Conservation (phyloP, 2,113 vertebrate species). For the Nasalis larvatus region DNA sequence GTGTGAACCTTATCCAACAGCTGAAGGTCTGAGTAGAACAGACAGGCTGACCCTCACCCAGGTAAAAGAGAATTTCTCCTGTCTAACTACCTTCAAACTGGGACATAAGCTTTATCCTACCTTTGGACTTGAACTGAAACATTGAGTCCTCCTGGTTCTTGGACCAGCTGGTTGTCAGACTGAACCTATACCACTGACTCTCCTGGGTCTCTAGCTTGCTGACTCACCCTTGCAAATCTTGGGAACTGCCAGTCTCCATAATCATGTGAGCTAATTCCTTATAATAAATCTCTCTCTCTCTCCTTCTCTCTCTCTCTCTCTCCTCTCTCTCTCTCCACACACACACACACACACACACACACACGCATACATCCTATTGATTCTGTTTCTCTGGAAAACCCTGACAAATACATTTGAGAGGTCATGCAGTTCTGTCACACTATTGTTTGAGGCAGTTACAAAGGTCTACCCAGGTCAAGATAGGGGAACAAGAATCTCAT, state of each 20-base stretch:
- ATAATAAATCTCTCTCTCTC: background rate
- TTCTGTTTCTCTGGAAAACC: background rate
- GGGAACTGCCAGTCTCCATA: background rate
- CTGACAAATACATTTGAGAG: background rate
- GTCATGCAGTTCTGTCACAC: background rate
- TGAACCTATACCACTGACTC: background rate
- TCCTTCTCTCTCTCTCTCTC: fast-evolving
- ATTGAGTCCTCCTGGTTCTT: background rate
- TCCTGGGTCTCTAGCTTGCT: background rate
- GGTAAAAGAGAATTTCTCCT: background rate
- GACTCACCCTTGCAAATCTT: background rate
- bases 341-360: background rate
- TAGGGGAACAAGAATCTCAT: background rate
- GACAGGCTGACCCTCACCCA: background rate
- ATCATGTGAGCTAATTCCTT: too few relatives aligned
- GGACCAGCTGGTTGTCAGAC: background rate
- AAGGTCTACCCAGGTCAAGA: background rate
- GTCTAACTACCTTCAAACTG: background rate
- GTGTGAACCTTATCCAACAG: background rate
- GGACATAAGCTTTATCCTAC: background rate
- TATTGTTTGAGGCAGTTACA: background rate
- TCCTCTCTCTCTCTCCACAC: background rate
- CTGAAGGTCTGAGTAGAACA: background rate
- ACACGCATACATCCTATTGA: background rate
- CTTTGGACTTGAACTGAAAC: background rate